Base-by-base conservation (phyloP, 2,888 invertebrate species). In the Drosophila emarginata region DNA sequence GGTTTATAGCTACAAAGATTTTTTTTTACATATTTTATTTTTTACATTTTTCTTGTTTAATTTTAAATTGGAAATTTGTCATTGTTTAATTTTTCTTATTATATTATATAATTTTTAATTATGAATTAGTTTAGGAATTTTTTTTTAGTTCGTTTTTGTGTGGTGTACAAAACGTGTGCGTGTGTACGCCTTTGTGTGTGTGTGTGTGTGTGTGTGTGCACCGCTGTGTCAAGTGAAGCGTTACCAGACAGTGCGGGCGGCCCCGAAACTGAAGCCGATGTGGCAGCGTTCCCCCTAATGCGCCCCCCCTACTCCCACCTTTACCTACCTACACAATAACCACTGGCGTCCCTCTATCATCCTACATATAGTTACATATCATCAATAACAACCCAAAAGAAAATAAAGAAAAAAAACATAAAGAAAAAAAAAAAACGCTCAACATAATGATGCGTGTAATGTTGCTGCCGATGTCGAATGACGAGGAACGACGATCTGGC, bases 371-470 rank as follows among this genome's bases (percentile, higher is more conserved):
- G 45, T 45, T 45, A 57, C 12, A 76, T 78, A 86, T 86, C 81
- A 83, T 82, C 81, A 78, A 84, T 77, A 86, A 80, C 77, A 68
- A 59, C 68, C 67, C 26, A 32, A 32, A 32, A 71, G 18, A 15
- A 50, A 9, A 32, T 57, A 57, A 51, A 56, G 18, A 37, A 51
- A 64, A 26, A 26, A 18, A 54, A 45, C 18, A 50, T 32, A 32
- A 60, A 52, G 51, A 56, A 23, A 28, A 51, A 64, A 40, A 64
- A 23, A 40, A 39, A 61, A 68, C 77, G 67, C 67, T 72, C 75
- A 76, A 74, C 83, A 83, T 89, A 90, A 89, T 89, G 88, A 90
- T 87, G 86, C 90, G 88, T 89, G 86, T 89, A 89, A 89, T 89
- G 77, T 80, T 75, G 85, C 77, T 77, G 84, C 83, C 76, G 77